Percentiles rank a stretch among this genome's conserved stretches.
These are phyloP conservation scores for Sarcophaga caerulescens DNA, from an alignment of 2,888 invertebrate species.

Conservation along the genomic window DNA sequence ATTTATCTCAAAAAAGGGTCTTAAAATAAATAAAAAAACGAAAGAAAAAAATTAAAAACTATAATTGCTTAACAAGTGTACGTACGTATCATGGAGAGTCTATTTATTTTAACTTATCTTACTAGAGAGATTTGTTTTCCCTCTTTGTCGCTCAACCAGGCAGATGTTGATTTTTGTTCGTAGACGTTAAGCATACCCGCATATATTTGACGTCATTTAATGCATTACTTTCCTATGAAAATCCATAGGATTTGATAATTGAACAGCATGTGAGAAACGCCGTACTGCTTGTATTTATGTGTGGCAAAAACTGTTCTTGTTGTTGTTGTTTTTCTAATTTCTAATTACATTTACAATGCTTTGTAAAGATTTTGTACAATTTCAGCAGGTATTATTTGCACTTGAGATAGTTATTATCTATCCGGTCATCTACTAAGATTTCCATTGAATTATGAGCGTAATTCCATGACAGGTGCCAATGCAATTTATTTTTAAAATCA, in stretches of 20 bases:
- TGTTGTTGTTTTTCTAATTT: slow-evolving; percentile 15
- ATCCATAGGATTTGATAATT: slow-evolving; percentile 43
- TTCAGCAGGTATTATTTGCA: slow-evolving; percentile 45
- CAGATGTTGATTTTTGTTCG: slow-evolving; percentile 37
- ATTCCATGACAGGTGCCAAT: slow-evolving; percentile 6
- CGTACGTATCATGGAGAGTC: not conserved
- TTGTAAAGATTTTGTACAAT: not conserved
- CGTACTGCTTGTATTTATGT: not conserved
- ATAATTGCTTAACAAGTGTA: slow-evolving; percentile 53
- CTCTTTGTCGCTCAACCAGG: not conserved
- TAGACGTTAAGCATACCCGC: slow-evolving; percentile 20
- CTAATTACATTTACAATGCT: not conserved
- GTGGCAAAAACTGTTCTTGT: not conserved
- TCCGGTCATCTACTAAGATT: no score
- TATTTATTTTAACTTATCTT: slow-evolving; percentile 30
- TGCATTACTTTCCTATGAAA: not conserved
- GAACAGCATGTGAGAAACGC: slow-evolving; percentile 50
- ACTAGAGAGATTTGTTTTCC: not conserved
- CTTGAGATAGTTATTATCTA: slow-evolving; percentile 26
- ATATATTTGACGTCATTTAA: no score
- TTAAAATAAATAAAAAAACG: slow-evolving; percentile 7
- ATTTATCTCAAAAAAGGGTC: slow-evolving; percentile 4
- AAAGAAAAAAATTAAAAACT: slow-evolving; percentile 13
- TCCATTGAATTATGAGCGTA: no score
- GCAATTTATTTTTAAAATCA: not conserved